Conservation (phyloP, 2,113 vertebrate species). For the Lasiurus borealis region DNA sequence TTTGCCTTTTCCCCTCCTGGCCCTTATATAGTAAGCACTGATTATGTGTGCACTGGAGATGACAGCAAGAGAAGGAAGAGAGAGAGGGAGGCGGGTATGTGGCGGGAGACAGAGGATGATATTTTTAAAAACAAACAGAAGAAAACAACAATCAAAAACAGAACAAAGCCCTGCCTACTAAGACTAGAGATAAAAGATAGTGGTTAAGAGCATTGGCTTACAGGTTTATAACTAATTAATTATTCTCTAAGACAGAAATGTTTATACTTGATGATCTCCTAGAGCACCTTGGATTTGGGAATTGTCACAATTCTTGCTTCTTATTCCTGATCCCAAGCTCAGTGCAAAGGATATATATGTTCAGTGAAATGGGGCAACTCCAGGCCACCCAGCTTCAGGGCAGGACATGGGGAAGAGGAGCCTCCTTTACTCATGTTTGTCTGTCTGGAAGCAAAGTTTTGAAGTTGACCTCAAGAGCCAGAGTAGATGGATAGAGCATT, state of each 20-base stretch:
- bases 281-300: not conserved
- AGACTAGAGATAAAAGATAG: not conserved
- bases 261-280: not conserved
- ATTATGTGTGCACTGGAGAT: not conserved
- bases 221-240: not conserved
- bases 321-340: not conserved
- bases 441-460: conserved; percentile 40
- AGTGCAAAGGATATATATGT: not conserved
- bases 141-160: not conserved
- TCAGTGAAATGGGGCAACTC: not conserved
- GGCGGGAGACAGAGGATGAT: no score
- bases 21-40: not conserved
- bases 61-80: not conserved
- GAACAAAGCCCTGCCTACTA: not conserved
- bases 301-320: not conserved
- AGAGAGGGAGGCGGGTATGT: not conserved
- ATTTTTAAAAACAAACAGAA: not conserved
- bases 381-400: not conserved
- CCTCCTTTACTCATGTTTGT: not conserved
- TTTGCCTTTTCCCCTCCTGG: not conserved
- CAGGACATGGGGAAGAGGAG: not conserved
- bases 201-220: not conserved
- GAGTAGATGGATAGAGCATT: not conserved
- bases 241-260: not conserved
- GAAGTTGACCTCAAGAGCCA: conserved; percentile 54